These are phyloP conservation scores for Stenodera caucasica DNA, from an alignment of 2,888 invertebrate species.

Conservation along the genomic window DNA sequence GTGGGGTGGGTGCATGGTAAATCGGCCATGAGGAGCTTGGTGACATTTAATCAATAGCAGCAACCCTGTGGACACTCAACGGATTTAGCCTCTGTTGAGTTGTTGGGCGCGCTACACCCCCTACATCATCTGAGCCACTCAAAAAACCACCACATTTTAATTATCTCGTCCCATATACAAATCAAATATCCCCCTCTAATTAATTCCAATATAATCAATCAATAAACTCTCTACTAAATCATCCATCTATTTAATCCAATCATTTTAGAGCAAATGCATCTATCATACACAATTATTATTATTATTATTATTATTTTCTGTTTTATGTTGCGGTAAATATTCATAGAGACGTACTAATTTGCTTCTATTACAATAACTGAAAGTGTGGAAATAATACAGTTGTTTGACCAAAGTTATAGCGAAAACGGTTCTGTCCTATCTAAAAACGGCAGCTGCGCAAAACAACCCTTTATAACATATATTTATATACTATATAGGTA, in stretches of 20 bases:
- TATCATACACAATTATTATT: neutral
- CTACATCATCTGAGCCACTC: slow-evolving; percentile 17
- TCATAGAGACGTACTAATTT: slow-evolving; percentile 2
- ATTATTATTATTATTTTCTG: neutral
- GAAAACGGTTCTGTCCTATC: slow-evolving; percentile 25
- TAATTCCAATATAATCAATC: neutral
- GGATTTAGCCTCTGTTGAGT: slow-evolving; percentile 29
- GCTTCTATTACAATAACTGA: slow-evolving; percentile 2
- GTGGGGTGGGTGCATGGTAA: slow-evolving; percentile 49
- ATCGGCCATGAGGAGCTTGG: slow-evolving; percentile 52
- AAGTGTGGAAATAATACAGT: slow-evolving; percentile 34
- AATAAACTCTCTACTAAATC: neutral
- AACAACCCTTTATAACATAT: slow-evolving; percentile 13
- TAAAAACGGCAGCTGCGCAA: slow-evolving; percentile 42
- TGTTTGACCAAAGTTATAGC: slow-evolving; percentile 35
- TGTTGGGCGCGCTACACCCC: slow-evolving; percentile 36
- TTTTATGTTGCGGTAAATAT: neutral
- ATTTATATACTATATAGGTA: too few relatives aligned
- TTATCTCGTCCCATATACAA: slow-evolving; percentile 13
- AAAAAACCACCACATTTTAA: slow-evolving; percentile 14
- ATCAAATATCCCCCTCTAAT: neutral
- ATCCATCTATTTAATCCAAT: neutral
- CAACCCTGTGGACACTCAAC: slow-evolving; percentile 48
- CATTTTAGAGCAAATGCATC: neutral
- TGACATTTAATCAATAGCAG: slow-evolving; percentile 53